Evolutionary conservation across 2,888 invertebrate genomes (phyloP), one percentile per base, ranked within the genome.

Genomic region (Operophtera brumata): DNA sequence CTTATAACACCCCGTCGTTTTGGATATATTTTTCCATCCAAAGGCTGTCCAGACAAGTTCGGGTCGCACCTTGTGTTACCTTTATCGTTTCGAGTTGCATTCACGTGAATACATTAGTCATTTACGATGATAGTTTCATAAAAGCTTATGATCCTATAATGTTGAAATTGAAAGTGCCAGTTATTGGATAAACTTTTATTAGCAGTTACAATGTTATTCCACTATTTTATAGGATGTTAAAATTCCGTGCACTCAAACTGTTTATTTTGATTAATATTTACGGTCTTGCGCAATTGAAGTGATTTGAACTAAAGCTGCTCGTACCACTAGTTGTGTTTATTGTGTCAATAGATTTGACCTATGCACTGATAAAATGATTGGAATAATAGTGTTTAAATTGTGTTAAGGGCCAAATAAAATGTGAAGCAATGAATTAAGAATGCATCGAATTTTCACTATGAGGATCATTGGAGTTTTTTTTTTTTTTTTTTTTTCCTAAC

Each of bases 251-350:
- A 47, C 44, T 37, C n/a, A 20, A 32, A 62, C 66, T 62, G 68
- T 69, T 67, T 61, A 57, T 47, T 62, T 48, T 77, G 71, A 78
- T 77, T 77, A 66, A 73, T 66, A 79, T 78, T 78, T 79, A 79
- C 70, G 70, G 62, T 44, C 43, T 67, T 65, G 51, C 57, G 48
- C 40, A 61, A 57, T 39, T 54, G 39, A 41, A 47, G 43, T 51
- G 36, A 47, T 44, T 57, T 57, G 44, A 56, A 47, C 47, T 40
- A 43, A 9, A 37, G 2, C 37, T 37, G 5, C 12, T 25, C 20
- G 26, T n/a, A 43, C 45, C 32, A 32, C 14, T 53, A 13, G 32
- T 36, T 43, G 12, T 45, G 40, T 44, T 57, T 57, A 52, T 41
- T 48, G 63, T 67, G 73, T 70, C 71, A 69, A 66, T 59, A 54